Base-by-base conservation (phyloP, 2,888 invertebrate species). In the Agrochola lota region DNA sequence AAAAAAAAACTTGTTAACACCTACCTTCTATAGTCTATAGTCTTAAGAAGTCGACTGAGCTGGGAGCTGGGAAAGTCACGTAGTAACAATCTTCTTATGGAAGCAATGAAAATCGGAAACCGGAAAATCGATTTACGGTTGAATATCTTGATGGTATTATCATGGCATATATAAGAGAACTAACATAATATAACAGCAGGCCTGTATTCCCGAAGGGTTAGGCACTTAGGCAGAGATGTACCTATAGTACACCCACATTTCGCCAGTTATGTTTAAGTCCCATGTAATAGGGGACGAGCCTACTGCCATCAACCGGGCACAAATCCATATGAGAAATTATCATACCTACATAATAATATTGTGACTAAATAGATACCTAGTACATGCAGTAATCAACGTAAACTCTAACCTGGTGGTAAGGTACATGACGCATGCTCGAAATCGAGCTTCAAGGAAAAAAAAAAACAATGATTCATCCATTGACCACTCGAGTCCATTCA, bases 391-490 rank as follows among this genome's bases (percentile, higher is more conserved):
- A 60, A 8, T 60, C 26, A 60, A 26, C 17, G 15, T 17, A 60
- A 30, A 30, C 17, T 7, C 7, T 57, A 26, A 26, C 7, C 60
- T 60, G 40, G 35, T 12, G 23, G 3, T 35, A 20, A 11, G 20
- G 59, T 46, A 20, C 5, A 57, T 80, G 67, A 85, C 49, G 52
- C 40, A 63, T 17, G 49, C 4, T 43, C 5, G 2, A 46, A 49
- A 59, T 11, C 7, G 8, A 79, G 17, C 11, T 35, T 23, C 20
- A 57, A 57, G 59, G 49, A 55, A 74, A 80, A 46, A 59, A 35
- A 46, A 7, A 62, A n/a, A 3, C 15, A 74, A 64, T 88, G 85
- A 88, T 23, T 84, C 87, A 88, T 63, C n/a, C 70, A 46, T 74
- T 74, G 66, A 79, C 63, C 74, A 46, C 40, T 70, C 11, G 23